These are phyloP conservation scores for Eospalax fontanierii DNA, from an alignment of 2,797 vertebrate genomes.

Conservation along the genomic window DNA sequence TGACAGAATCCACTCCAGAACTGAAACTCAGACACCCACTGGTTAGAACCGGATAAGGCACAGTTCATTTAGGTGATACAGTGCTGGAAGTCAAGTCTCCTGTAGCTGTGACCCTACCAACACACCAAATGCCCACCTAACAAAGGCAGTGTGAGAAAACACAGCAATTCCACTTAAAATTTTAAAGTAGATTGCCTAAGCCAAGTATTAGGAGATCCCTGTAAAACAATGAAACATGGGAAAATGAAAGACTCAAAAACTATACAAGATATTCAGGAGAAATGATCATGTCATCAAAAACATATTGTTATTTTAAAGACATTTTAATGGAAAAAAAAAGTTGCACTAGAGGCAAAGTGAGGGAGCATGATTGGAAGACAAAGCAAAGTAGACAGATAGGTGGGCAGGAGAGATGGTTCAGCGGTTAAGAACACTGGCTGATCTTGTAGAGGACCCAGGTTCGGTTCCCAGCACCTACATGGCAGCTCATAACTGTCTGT, in stretches of 20 bases:
- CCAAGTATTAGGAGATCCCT: background rate
- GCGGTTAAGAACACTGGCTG: no score
- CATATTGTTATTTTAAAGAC: slow-evolving; percentile 24
- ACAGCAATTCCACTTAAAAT: background rate
- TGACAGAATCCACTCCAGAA: background rate
- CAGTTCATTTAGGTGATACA: background rate
- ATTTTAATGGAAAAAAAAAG: slow-evolving; percentile 26
- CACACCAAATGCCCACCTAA: background rate
- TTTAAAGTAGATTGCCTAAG: background rate
- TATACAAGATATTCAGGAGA: background rate
- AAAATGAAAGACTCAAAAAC: background rate
- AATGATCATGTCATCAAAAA: background rate
- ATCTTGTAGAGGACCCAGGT: no score
- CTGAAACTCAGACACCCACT: background rate
- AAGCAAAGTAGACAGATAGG: background rate
- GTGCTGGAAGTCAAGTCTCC: background rate
- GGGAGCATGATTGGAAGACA: rapidly evolving
- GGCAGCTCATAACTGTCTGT: no score
- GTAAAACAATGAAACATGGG: background rate
- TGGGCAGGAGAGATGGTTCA: no score
- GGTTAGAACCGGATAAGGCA: background rate
- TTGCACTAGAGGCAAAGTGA: background rate
- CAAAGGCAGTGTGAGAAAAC: background rate
- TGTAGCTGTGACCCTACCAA: background rate
- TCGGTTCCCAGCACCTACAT: no score